These are phyloP conservation scores for Patella vulgata DNA, from an alignment of 1,140 invertebrate species.

Conservation along the genomic window DNA sequence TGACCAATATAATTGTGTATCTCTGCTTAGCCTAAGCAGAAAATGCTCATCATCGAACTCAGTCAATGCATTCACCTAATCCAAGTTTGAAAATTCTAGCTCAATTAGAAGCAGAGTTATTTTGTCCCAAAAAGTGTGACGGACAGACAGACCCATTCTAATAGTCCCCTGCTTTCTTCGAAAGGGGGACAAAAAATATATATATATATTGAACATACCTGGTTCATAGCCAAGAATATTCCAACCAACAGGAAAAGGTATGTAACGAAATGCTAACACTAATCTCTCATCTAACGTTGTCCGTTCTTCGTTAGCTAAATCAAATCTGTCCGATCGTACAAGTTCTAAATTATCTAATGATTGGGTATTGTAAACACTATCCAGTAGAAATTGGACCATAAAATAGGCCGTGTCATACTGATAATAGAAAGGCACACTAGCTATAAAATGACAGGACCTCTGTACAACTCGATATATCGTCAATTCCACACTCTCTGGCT, in stretches of 20 bases:
- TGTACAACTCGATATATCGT: no score
- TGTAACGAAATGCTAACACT: conserved; percentile 31
- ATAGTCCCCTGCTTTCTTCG: no score
- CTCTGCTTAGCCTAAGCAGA: no score
- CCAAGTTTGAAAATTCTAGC: no score
- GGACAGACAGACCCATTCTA: no score
- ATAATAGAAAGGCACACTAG: conserved; percentile 31
- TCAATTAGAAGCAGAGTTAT: no score
- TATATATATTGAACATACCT: conserved; percentile 33
- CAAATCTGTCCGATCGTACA: conserved; percentile 50
- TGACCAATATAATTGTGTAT: no score
- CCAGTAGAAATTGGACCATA: conserved; percentile 46
- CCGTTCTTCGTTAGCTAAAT: conserved; percentile 48
- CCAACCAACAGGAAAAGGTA: conserved; percentile 42
- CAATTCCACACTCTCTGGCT: no score
- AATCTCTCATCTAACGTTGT: conserved; percentile 48
- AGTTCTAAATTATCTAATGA: conserved; percentile 51
- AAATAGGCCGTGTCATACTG: conserved; percentile 43
- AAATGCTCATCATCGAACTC: no score
- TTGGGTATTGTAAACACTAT: conserved; percentile 45
- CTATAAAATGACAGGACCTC: conserved; percentile 5
- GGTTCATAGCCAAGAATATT: conserved; percentile 36
- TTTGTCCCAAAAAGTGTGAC: no score
- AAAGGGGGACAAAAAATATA: no score
- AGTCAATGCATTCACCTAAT: no score